Percentiles rank a stretch among this genome's conserved stretches.
These are phyloP conservation scores for Rhinopomastus cyanomelas DNA, from an alignment of 2,113 vertebrate genomes.

Conservation along the genomic window DNA sequence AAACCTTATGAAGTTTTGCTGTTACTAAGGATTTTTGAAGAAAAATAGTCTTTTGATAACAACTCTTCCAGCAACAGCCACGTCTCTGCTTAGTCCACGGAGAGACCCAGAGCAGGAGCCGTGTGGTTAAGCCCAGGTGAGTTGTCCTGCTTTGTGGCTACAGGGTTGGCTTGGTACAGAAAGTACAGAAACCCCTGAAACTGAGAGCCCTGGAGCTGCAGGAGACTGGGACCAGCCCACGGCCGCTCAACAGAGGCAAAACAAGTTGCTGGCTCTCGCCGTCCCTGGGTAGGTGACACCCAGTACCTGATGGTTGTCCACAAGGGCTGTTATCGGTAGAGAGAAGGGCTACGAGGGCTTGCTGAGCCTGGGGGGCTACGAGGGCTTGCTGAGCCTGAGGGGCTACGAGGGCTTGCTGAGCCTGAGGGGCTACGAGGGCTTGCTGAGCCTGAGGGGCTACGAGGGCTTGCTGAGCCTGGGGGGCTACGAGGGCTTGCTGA, in stretches of 20 bases:
- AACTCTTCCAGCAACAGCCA: neutral
- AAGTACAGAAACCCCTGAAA: too few relatives aligned
- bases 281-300: neutral
- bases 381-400: neutral
- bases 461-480: neutral
- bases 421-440: neutral
- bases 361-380: neutral
- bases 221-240: fast-evolving
- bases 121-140: fast-evolving
- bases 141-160: neutral
- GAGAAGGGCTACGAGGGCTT: neutral
- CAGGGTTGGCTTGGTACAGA: too few relatives aligned
- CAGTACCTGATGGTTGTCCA: neutral
- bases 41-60: neutral
- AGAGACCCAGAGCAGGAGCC: neutral
- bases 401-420: neutral
- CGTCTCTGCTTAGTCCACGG: fast-evolving
- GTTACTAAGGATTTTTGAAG: too few relatives aligned
- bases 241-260: fast-evolving
- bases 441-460: neutral
- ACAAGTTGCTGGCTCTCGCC: neutral
- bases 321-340: neutral
- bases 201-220: neutral
- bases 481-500: neutral
- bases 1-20: too few relatives aligned